These are phyloP conservation scores for Sebastes nivosus DNA, from an alignment of 2,797 vertebrate species.

Conservation along the genomic window DNA sequence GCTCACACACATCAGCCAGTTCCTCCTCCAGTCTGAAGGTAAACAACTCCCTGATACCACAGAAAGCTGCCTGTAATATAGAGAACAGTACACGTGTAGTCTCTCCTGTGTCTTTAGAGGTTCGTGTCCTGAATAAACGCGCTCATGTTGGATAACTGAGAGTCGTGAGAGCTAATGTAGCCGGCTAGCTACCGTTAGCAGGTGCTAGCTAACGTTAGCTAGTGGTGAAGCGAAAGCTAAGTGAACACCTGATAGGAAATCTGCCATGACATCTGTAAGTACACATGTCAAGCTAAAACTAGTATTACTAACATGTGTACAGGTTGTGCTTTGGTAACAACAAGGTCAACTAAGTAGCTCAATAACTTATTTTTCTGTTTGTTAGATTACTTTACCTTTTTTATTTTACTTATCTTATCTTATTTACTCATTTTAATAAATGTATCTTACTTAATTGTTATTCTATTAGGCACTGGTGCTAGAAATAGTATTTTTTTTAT, in stretches of 20 bases:
- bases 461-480: no score
- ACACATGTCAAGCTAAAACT: neutral
- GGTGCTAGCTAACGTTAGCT: conserved; percentile 16
- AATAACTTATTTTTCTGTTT: neutral
- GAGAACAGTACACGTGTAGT: neutral
- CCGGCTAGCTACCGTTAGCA: conserved; percentile 52
- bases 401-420: no score
- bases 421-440: no score
- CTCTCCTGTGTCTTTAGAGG: accelerated
- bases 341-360: neutral
- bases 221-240: conserved; percentile 11
- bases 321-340: neutral
- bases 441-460: no score
- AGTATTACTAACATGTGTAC: accelerated
- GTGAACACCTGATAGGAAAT: neutral
- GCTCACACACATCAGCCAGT: conserved; percentile 9
- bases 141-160: neutral
- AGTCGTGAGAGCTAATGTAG: conserved; percentile 24
- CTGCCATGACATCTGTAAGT: accelerated
- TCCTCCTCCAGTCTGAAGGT: conserved; percentile 43
- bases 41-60: conserved; percentile 5
- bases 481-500: no score
- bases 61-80: accelerated
- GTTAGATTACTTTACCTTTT: no score
- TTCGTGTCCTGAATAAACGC: neutral